A percentile compares a stretch with the other conserved stretches of the same genome.
phyloP scores from a whole-genome alignment of 2,797 vertebrate genomes.

The Pteropus rufus region DNA sequence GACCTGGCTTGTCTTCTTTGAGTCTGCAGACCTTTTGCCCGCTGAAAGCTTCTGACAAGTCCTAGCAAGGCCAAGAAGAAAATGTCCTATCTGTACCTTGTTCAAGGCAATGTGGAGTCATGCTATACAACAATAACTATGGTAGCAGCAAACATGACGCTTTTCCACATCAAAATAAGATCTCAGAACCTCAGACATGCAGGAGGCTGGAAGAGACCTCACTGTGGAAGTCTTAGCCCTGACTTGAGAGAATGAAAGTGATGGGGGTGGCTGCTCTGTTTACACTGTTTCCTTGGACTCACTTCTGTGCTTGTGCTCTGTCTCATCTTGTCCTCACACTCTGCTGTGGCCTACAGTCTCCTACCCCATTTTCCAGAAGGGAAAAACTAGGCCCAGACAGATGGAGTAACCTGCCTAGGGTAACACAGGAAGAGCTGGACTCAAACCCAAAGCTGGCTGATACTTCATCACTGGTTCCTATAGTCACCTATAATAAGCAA shows the following conservation, averaged over 20 bases:
- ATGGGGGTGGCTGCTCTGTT: background rate
- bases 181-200: background rate
- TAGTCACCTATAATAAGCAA: no score
- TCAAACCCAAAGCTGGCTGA: background rate
- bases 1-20: background rate
- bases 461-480: background rate
- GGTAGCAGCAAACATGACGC: background rate
- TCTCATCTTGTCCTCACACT: rapidly evolving
- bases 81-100: background rate
- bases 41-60: background rate
- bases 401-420: no score
- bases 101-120: background rate
- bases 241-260: background rate
- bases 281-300: background rate
- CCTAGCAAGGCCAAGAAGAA: background rate
- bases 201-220: background rate
- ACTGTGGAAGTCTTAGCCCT: background rate
- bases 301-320: rapidly evolving
- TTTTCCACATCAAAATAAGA: background rate
- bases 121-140: background rate
- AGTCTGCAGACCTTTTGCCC: background rate
- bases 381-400: background rate
- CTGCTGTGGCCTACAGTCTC: no score
- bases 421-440: background rate
- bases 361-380: background rate